Conservation (phyloP, 37 sponge, comb jelly and placozoan species). For the Aplysina aerophoba region DNA sequence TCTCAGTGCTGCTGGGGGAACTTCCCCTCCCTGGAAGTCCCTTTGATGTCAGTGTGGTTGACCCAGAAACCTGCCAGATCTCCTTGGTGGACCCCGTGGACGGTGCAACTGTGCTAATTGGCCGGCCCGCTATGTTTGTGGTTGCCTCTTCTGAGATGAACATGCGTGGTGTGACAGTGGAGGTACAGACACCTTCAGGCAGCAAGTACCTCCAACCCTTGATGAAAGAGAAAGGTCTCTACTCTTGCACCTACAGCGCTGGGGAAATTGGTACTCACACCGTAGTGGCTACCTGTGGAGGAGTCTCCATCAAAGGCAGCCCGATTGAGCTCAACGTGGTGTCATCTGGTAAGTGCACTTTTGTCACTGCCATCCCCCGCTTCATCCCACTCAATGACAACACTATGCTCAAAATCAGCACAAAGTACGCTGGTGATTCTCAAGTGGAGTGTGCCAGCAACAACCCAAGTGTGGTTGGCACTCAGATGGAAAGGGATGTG, state of each 20-base stretch:
- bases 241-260: slow-evolving; percentile 9
- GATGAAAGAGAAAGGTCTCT: slow-evolving; percentile 21
- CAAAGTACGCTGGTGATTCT: slow-evolving; percentile 54
- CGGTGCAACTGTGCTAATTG: slow-evolving; percentile 2
- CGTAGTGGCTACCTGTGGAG: slow-evolving; percentile 49
- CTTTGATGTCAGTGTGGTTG: slow-evolving; percentile 65
- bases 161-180: slow-evolving; percentile 14
- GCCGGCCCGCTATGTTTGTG: background rate
- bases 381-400: slow-evolving; percentile 27
- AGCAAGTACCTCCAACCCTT: slow-evolving; percentile 29
- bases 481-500: background rate
- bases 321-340: slow-evolving; percentile 80
- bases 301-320: slow-evolving; percentile 60
- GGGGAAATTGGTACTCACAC: slow-evolving; percentile 49
- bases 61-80: slow-evolving; percentile 75
- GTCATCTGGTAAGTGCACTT: slow-evolving; percentile 65
- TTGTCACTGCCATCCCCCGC: slow-evolving; percentile 40
- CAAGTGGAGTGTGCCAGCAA: slow-evolving; percentile 1
- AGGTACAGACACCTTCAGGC: slow-evolving; percentile 25
- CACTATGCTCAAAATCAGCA: slow-evolving; percentile 44
- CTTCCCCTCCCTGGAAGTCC: slow-evolving; percentile 64
- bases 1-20: slow-evolving; percentile 11
- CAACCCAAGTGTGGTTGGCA: slow-evolving; percentile 21
- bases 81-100: slow-evolving; percentile 2
- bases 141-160: background rate